Base-by-base conservation (phyloP, 35 echinoderm and acorn worm species). In the Apostichopus parvimensis region DNA sequence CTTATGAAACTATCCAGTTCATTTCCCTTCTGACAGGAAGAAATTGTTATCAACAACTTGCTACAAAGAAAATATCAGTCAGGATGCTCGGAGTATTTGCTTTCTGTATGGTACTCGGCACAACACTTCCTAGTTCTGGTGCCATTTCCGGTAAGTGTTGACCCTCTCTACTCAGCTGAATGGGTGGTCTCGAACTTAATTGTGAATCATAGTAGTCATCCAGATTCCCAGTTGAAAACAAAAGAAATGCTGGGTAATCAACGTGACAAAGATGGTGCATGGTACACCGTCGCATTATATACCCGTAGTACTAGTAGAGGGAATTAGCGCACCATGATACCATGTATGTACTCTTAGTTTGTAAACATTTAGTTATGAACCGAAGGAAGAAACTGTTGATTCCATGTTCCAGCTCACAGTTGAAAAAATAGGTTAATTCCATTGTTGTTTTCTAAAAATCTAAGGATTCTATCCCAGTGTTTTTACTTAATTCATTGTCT, bases 21-120 rank as follows among this genome's bases (percentile, higher is more conserved):
- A 53, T 82, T 82, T 82, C 79, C 79, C 55, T 82, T 82, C 54
- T 45, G 18, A 82, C 79, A 82, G 79, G 79, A 82, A 82, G 55
- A 14, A 18, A 14, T 55, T 6, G 55, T 56, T 53, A 55, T 54
- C 79, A 82, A 34, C 18, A 55, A 17, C 11, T 54, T 17, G 17
- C 54, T 55, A 54, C 12, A 8, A 54, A 4, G 55, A 34, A 82
- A 82, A 82, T 18, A 54, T 8, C 9, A 56, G 25, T 8, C 79
- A 82, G 25, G 79, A 82, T 54, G 79, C 52, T 13, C 7, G n/a
- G 5, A 17, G 79, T 14, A 54, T 82, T 11, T 4, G 14, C 55
- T 56, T 54, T 24, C 17, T 82, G 52, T 10, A 15, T 53, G 3
- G 45, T 82, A 56, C 9, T 82, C 8, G 17, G 25, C 52, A 54